Percentiles rank a stretch among this genome's conserved stretches.
These are phyloP conservation scores for Tupaia tana DNA, from an alignment of 2,113 vertebrate species.

Conservation along the genomic window DNA sequence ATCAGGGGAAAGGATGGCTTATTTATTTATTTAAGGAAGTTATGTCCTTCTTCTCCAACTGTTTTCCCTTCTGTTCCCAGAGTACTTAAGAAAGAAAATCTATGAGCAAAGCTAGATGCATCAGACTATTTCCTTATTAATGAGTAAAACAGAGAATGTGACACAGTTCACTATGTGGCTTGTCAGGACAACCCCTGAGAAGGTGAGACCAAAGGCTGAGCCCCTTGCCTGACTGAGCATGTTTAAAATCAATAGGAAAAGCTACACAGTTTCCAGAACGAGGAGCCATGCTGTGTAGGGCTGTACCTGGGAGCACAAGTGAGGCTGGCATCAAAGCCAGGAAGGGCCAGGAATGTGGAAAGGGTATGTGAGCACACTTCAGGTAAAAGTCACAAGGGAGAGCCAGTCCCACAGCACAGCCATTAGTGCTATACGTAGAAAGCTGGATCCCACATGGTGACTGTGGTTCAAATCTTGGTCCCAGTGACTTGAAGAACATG, in stretches of 20 bases:
- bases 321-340: background rate
- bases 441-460: too few relatives aligned
- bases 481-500: too few relatives aligned
- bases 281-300: background rate
- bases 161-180: background rate
- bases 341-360: background rate
- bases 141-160: background rate
- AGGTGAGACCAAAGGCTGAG: background rate
- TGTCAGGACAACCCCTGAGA: background rate
- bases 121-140: background rate
- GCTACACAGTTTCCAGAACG: background rate
- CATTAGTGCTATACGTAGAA: too few relatives aligned
- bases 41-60: background rate
- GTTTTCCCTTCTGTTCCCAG: background rate
- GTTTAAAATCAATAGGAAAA: background rate
- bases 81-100: background rate
- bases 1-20: rapidly evolving
- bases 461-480: too few relatives aligned
- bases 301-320: background rate
- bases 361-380: rapidly evolving
- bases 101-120: background rate
- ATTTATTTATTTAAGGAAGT: background rate
- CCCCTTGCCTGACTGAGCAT: background rate
- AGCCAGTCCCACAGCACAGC: too few relatives aligned
- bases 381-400: background rate